Percentiles rank a stretch among this genome's conserved stretches.
phyloP scores from a whole-genome alignment of 1,140 invertebrate species.

The Druon quercuslanigerum region DNA sequence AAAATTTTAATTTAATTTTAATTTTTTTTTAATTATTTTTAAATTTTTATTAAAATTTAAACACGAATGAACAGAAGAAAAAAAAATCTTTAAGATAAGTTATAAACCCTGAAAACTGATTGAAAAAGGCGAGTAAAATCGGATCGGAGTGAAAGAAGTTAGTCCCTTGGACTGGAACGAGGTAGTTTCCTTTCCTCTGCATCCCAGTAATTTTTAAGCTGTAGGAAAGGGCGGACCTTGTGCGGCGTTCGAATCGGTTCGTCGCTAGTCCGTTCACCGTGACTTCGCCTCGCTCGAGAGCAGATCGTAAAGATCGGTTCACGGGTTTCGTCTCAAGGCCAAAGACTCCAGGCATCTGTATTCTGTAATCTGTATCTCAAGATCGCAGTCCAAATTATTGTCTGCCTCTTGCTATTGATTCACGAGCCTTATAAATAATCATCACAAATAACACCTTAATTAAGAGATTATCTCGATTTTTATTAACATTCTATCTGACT shows the following conservation, averaged over 20 bases:
- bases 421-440: conserved; percentile 15
- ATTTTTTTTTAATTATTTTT: no score
- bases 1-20: no score
- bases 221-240: conserved; percentile 22
- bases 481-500: no score
- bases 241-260: conserved; percentile 16
- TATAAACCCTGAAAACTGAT: background rate
- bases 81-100: background rate
- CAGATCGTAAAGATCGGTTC: conserved; percentile 27
- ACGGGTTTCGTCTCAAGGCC: conserved; percentile 21
- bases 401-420: conserved; percentile 16
- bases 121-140: background rate
- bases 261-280: conserved; percentile 27
- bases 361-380: conserved; percentile 4
- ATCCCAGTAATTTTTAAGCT: conserved; percentile 14
- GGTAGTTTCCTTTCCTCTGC: conserved; percentile 22
- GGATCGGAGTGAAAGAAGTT: background rate
- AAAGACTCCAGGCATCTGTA: background rate
- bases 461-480: no score
- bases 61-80: no score
- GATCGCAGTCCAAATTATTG: conserved; percentile 25
- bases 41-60: no score
- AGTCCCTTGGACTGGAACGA: conserved; percentile 17
- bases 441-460: no score
- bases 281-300: conserved; percentile 26